Conservation (phyloP, 2,797 vertebrate genomes). For the Sphenodon punctatus region DNA sequence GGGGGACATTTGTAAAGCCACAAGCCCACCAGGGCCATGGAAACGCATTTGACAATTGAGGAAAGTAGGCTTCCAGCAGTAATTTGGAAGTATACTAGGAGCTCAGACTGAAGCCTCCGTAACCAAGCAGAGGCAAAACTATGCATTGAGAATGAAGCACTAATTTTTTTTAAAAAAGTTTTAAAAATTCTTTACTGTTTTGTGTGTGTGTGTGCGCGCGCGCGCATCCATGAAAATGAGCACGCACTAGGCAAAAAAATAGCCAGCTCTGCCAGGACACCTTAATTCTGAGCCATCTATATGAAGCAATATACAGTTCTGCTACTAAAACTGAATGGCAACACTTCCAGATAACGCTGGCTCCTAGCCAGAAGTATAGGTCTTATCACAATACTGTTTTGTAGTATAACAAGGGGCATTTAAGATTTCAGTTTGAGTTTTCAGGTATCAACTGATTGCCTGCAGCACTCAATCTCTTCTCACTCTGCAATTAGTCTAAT, state of each 20-base stretch:
- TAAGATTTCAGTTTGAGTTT: fast-evolving
- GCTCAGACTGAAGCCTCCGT: neutral
- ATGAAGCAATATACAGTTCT: neutral
- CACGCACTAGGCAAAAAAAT: neutral
- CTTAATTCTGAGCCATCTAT: neutral
- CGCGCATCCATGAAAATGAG: neutral
- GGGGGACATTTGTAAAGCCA: slow-evolving; percentile 13
- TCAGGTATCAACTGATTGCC: neutral
- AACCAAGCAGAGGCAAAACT: neutral
- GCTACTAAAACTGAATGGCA: neutral
- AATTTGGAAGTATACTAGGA: neutral
- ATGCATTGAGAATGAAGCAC: neutral
- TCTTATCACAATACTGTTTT: fast-evolving
- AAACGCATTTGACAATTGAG: neutral
- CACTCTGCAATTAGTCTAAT: neutral
- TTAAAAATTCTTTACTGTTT: too few relatives aligned
- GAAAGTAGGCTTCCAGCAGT: neutral
- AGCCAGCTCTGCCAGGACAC: neutral
- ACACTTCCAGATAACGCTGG: neutral
- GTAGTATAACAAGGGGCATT: neutral
- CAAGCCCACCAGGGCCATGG: neutral
- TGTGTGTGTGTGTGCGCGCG: too few relatives aligned
- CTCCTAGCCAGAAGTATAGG: neutral
- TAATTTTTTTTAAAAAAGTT: neutral
- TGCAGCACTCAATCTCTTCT: neutral